phyloP scores from a whole-genome alignment of 2,797 vertebrate species.

The Pagetopsis macropterus region DNA sequence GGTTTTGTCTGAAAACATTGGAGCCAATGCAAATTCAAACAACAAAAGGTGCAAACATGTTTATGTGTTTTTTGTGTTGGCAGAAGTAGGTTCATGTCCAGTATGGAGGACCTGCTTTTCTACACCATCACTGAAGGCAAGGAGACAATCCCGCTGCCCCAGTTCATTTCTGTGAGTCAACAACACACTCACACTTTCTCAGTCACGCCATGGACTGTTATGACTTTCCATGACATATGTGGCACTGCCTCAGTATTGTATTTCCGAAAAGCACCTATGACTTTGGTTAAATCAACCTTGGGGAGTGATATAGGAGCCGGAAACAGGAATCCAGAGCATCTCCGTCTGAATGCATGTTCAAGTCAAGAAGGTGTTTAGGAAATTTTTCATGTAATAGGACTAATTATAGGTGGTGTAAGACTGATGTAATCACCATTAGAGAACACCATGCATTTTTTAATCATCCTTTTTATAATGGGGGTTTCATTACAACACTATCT shows the following conservation, averaged over 20 bases:
- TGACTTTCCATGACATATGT: constrained; percentile 25
- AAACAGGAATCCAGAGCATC: constrained; percentile 37
- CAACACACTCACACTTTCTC: constrained; percentile 17
- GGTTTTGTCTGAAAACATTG: constrained; percentile 13
- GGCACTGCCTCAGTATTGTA: neutral
- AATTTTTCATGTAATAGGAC: constrained; percentile 39
- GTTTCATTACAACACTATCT: constrained; percentile 17
- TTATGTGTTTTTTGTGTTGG: constrained; percentile 42
- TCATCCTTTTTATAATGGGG: neutral
- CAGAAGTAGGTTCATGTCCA: constrained; percentile 78
- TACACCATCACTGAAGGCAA: constrained; percentile 91
- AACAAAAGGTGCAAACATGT: neutral
- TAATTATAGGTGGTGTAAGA: constrained; percentile 52
- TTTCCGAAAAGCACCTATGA: constrained; percentile 32
- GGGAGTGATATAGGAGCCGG: constrained; percentile 21
- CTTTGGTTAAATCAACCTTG: constrained; percentile 29
- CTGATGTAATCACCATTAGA: constrained; percentile 26
- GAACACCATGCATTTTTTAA: constrained; percentile 17
- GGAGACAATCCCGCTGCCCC: constrained; percentile 86
- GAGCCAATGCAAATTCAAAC: constrained; percentile 1
- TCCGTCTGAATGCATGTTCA: constrained; percentile 36
- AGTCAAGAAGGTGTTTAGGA: constrained; percentile 49
- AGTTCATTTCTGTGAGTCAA: constrained; percentile 88
- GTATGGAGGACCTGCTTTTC: constrained; percentile 90
- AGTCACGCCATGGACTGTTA: constrained; percentile 8